Conservation (phyloP, 2,888 invertebrate genomes). For the Phyllotreta striolata region DNA sequence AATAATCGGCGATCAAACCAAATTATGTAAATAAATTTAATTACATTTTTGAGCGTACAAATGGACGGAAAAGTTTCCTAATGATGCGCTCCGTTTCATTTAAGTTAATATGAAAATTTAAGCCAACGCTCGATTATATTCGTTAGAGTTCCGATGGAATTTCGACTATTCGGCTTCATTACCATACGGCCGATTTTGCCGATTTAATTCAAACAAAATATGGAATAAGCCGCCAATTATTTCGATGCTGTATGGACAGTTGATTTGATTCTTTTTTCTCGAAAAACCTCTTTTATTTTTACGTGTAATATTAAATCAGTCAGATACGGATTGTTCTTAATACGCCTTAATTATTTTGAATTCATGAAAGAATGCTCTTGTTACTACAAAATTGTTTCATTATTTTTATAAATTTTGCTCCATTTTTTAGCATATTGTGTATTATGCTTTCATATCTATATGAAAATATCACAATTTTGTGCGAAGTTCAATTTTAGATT, state of each 20-base stretch:
- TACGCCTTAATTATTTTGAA: too few relatives aligned
- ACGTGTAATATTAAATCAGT: too few relatives aligned
- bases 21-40: constrained; percentile 55
- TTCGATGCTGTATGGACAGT: constrained; percentile 4
- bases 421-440: too few relatives aligned
- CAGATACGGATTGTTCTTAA: too few relatives aligned
- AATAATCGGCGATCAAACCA: constrained; percentile 53
- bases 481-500: too few relatives aligned
- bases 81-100: constrained; percentile 38
- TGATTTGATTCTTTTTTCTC: too few relatives aligned
- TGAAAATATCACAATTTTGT: too few relatives aligned
- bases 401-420: too few relatives aligned
- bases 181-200: constrained; percentile 27
- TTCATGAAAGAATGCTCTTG: too few relatives aligned
- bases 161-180: constrained; percentile 36
- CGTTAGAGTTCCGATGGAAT: constrained; percentile 33
- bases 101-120: constrained; percentile 41
- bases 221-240: constrained; percentile 26
- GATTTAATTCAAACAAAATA: constrained; percentile 35
- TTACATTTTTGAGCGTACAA: constrained; percentile 45
- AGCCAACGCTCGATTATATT: constrained; percentile 33
- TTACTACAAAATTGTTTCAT: too few relatives aligned
- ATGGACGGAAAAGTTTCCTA: constrained; percentile 41
- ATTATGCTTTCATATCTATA: too few relatives aligned
- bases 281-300: too few relatives aligned